These are phyloP conservation scores for Emydoidea blandingii DNA, from an alignment of 2,797 vertebrate genomes.

Conservation along the genomic window DNA sequence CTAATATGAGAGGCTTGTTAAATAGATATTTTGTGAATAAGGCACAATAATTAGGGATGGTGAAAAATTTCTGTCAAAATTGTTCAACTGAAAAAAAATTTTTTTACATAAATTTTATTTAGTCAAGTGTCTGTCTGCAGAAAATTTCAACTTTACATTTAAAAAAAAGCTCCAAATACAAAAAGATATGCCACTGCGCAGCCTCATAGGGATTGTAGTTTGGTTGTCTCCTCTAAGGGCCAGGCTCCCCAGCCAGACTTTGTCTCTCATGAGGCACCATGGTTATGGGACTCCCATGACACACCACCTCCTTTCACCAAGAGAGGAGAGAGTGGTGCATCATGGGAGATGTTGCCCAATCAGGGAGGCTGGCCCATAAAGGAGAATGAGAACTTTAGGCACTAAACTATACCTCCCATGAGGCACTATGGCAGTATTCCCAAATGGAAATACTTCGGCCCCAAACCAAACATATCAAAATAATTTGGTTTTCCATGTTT, in stretches of 20 bases:
- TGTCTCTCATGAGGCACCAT: background rate
- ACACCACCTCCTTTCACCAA: background rate
- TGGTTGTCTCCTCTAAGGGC: background rate
- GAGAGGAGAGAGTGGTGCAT: background rate
- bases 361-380: too few species aligned
- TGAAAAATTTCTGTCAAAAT: background rate
- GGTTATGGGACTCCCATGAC: background rate
- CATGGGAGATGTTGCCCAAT: background rate
- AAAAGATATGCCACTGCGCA: rapidly evolving
- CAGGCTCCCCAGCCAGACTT: background rate
- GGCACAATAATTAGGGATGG: background rate
- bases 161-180: background rate
- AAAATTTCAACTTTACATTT: background rate
- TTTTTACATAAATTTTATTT: background rate
- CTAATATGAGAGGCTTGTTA: background rate
- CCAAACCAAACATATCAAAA: background rate
- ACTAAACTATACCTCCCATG: background rate
- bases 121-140: background rate
- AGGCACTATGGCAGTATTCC: rapidly evolving
- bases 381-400: background rate
- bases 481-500: background rate
- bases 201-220: background rate
- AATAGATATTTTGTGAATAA: background rate
- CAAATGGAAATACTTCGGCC: rapidly evolving
- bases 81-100: too few species aligned